Conservation (phyloP, 1,140 invertebrate species). For the Argopecten irradians region DNA sequence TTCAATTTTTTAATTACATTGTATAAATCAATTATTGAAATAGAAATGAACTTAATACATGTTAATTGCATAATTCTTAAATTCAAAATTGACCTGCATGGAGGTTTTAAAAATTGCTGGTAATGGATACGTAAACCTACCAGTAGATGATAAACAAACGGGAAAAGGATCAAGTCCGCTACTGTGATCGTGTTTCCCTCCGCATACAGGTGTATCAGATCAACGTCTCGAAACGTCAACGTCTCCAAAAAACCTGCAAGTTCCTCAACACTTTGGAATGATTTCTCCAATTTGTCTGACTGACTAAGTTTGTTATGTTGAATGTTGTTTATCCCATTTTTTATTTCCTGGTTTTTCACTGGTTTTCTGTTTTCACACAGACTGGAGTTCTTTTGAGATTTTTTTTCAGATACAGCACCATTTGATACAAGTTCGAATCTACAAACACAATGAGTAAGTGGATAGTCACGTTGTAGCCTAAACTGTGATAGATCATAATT, state of each 20-base stretch:
- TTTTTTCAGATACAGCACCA: background rate
- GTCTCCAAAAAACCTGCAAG: conserved; percentile 51
- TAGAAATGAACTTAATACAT: no score
- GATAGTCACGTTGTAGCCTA: conserved; percentile 41
- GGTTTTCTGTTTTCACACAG: background rate
- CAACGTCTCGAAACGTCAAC: conserved; percentile 61
- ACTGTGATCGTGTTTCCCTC: conserved; percentile 90
- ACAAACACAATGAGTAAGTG: conserved; percentile 39
- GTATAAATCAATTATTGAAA: no score
- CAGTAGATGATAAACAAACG: conserved; percentile 84
- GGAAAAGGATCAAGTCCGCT: conserved; percentile 89
- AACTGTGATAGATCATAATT: conserved; percentile 34
- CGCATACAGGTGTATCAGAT: conserved; percentile 84
- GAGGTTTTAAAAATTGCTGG: no score
- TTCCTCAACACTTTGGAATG: conserved; percentile 35
- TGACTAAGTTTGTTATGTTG: background rate
- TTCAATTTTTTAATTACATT: no score
- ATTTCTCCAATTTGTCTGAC: background rate
- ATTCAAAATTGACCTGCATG: no score
- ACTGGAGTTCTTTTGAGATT: background rate
- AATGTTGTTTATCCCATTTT: background rate
- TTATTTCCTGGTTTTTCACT: background rate
- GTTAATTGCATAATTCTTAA: no score
- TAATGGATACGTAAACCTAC: conserved; percentile 64
- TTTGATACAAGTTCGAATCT: conserved; percentile 24